Conservation (phyloP, 1,140 invertebrate genomes). For the Orchestia grillus region DNA sequence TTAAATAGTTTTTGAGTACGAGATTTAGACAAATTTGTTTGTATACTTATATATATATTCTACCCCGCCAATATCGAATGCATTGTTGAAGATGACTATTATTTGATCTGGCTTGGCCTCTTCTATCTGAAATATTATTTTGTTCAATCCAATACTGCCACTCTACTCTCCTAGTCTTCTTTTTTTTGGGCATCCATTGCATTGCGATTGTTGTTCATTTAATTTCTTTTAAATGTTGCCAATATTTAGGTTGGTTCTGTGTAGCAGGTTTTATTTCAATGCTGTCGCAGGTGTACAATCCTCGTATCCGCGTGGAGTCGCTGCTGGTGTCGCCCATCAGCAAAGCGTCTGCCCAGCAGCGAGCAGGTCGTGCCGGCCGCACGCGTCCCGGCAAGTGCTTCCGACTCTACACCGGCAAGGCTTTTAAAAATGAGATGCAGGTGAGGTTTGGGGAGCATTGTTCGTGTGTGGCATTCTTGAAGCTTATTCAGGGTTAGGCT, state of each 20-base stretch:
- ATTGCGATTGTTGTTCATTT: background rate
- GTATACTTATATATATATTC: too few species aligned
- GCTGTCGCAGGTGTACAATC: conserved; percentile 87
- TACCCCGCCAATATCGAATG: too few species aligned
- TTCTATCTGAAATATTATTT: background rate
- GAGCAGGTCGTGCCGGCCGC: conserved; percentile 96
- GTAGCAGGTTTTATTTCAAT: background rate
- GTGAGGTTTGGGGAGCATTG: conserved; percentile 23
- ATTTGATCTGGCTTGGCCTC: background rate
- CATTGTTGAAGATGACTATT: too few species aligned
- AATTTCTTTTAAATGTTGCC: too few species aligned
- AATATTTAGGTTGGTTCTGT: too few species aligned
- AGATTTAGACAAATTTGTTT: too few species aligned
- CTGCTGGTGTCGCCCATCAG: conserved; percentile 98
- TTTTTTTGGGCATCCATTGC: background rate
- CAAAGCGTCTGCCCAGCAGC: conserved; percentile 99
- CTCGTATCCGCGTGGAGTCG: conserved; percentile 96
- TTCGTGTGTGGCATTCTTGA: background rate
- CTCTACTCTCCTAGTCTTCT: background rate
- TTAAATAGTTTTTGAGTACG: too few species aligned
- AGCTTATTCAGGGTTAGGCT: too few species aligned
- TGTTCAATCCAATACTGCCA: background rate
- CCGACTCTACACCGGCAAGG: conserved; percentile 97
- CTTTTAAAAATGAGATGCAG: conserved; percentile 99
- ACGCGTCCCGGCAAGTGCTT: conserved; percentile 99